phyloP scores from a whole-genome alignment of 2,113 vertebrate species.

The Odontophorus gujanensis region DNA sequence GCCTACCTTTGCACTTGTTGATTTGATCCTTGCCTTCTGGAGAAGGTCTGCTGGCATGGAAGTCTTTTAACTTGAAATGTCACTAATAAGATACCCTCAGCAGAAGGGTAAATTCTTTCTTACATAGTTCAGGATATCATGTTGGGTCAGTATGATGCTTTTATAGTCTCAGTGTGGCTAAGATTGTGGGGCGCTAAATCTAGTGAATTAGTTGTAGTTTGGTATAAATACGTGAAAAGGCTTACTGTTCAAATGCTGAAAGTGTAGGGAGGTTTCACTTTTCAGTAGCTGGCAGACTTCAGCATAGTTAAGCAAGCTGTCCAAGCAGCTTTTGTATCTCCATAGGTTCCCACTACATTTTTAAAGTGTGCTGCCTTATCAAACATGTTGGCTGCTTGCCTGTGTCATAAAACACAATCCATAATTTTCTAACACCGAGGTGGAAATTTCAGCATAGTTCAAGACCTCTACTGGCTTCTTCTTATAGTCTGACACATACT shows the following conservation, averaged over 20 bases:
- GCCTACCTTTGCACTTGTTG: background rate
- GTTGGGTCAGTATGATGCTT: background rate
- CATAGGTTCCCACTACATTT: background rate
- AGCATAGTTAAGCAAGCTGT: background rate
- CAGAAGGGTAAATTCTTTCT: background rate
- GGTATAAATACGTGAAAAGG: background rate
- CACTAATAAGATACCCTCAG: background rate
- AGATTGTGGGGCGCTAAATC: background rate
- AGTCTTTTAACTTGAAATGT: background rate
- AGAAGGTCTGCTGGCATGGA: background rate
- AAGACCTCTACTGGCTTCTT: background rate
- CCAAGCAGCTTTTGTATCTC: background rate
- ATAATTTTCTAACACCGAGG: background rate
- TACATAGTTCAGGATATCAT: background rate
- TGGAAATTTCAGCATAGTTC: background rate
- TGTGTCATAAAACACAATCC: background rate
- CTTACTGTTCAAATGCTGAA: background rate
- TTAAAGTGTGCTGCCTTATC: background rate
- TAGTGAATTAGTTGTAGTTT: background rate
- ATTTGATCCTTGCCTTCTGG: background rate
- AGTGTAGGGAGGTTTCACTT: background rate
- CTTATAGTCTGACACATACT: background rate
- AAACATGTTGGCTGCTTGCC: background rate
- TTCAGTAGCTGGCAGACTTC: background rate
- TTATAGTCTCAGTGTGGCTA: background rate